Percentiles rank a stretch among this genome's conserved stretches.
Conservation (phyloP, 2,888 invertebrate genomes). For the Galerucella nymphaeae region DNA sequence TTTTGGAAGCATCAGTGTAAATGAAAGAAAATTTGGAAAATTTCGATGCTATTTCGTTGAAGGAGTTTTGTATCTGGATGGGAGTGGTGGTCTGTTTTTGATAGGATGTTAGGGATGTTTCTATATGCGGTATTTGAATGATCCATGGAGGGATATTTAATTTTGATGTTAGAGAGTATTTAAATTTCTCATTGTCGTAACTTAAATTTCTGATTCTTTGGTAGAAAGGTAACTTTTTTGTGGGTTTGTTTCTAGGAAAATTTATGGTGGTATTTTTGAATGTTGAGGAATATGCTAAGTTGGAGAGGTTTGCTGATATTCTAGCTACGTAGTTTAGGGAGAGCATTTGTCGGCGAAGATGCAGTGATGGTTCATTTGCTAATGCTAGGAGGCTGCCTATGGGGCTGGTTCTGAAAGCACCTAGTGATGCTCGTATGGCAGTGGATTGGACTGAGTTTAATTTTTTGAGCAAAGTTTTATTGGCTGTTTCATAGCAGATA, state of each 20-base stretch:
- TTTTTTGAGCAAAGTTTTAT: no score
- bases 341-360: neutral
- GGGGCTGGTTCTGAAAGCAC: neutral
- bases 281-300: no score
- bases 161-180: neutral
- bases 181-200: neutral
- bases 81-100: neutral
- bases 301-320: no score
- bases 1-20: constrained; percentile 5
- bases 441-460: neutral
- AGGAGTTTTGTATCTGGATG: neutral
- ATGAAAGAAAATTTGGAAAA: no score
- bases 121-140: neutral
- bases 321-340: neutral
- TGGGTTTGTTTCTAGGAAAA: no score
- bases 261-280: no score
- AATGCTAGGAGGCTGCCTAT: neutral
- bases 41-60: neutral
- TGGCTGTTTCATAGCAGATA: no score
- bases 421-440: neutral
- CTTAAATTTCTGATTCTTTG: no score
- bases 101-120: neutral
- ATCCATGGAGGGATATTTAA: neutral
- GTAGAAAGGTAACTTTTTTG: no score
- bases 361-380: neutral